These are phyloP conservation scores for Cerceris ruficornis DNA, from an alignment of 2,888 invertebrate genomes.

Conservation along the genomic window DNA sequence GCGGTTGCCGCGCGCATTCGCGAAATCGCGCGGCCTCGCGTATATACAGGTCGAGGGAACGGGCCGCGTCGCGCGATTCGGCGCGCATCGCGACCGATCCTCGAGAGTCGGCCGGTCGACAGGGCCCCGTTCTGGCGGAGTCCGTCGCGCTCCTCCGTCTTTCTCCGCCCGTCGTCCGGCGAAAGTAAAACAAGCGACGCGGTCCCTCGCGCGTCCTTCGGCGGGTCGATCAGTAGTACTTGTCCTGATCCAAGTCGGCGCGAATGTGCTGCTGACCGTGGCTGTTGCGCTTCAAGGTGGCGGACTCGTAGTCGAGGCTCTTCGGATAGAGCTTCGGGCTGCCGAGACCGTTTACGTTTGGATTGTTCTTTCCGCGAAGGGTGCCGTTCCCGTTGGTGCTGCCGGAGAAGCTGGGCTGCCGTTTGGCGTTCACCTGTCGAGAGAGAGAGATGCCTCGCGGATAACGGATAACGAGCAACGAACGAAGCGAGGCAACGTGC, in stretches of 20 bases:
- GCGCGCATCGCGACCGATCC: neutral
- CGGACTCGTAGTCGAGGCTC: slow-evolving; percentile 90
- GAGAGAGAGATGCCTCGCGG: neutral
- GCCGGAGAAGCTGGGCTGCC: slow-evolving; percentile 88
- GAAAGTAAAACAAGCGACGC: too few relatives aligned
- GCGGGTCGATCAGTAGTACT: slow-evolving; percentile 84
- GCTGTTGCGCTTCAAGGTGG: slow-evolving; percentile 89
- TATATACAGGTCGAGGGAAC: neutral
- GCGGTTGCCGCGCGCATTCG: too few relatives aligned
- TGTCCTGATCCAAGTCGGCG: slow-evolving; percentile 86
- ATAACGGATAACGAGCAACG: neutral
- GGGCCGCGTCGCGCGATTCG: neutral
- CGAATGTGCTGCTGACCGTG: slow-evolving; percentile 84
- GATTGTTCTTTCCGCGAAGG: slow-evolving; percentile 84
- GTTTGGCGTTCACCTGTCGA: slow-evolving; percentile 82
- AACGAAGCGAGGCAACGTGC: neutral
- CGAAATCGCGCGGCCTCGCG: neutral
- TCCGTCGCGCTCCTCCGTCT: neutral
- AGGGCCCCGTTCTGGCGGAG: neutral
- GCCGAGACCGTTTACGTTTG: slow-evolving; percentile 81
- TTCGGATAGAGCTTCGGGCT: slow-evolving; percentile 88
- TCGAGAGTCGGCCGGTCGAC: neutral
- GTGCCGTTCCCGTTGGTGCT: slow-evolving; percentile 83
- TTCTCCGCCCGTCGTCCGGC: neutral
- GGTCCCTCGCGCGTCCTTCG: neutral